Evolutionary conservation across 2,888 invertebrate species (phyloP).

Genomic region (Lepidocyrtinus sp.): DNA sequence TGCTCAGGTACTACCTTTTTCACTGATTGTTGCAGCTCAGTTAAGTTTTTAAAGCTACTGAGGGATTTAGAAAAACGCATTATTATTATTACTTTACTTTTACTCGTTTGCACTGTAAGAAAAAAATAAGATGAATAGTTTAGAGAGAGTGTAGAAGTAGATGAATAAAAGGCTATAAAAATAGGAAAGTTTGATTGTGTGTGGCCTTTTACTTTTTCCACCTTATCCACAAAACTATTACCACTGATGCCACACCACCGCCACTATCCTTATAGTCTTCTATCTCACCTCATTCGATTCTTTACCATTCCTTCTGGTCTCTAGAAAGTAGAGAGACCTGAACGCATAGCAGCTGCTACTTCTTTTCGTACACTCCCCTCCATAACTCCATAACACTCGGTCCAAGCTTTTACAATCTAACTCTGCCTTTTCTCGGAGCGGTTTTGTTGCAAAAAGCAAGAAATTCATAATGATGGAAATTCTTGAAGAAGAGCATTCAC

Average conservation of each 20-base stretch:
- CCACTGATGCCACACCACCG: too few species aligned
- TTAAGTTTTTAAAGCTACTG: slow-evolving; percentile 23
- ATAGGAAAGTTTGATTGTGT: slow-evolving; percentile 37
- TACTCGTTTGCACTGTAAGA: not conserved
- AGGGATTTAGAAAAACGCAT: slow-evolving; percentile 6
- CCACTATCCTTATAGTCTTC: too few species aligned
- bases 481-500: slow-evolving; percentile 14
- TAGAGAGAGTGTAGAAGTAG: slow-evolving; percentile 25
- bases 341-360: slow-evolving; percentile 20
- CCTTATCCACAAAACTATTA: not conserved
- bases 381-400: not conserved
- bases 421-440: not conserved
- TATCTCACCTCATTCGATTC: not conserved
- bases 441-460: not conserved
- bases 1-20: not conserved
- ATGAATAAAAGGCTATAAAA: slow-evolving; percentile 20
- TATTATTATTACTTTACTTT: slow-evolving; percentile 27
- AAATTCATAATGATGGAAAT: slow-evolving; percentile 43
- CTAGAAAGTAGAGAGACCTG: not conserved
- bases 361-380: slow-evolving; percentile 4
- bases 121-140: slow-evolving; percentile 40
- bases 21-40: not conserved
- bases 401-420: too few species aligned
- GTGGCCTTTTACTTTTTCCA: not conserved
- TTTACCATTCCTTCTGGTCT: not conserved